Percentiles rank a stretch among this genome's conserved stretches.
Evolutionary conservation across 2,113 vertebrate genomes (phyloP).

Genomic region (Anolis carolinensis): DNA sequence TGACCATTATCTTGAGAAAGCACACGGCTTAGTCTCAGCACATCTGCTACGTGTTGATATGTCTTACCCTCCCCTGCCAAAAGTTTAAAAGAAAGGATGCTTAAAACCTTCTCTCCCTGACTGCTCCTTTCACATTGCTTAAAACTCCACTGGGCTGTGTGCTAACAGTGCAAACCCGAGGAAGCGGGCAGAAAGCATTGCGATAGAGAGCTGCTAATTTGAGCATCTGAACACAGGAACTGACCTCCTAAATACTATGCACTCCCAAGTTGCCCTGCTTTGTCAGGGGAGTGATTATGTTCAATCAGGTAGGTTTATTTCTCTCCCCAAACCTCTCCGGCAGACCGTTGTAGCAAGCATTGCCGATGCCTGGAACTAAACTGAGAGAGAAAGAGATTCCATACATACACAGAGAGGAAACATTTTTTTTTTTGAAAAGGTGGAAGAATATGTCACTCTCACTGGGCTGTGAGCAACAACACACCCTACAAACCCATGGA

Average conservation of each 20-base stretch:
- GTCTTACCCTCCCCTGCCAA: conserved; percentile 55
- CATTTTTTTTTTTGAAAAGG: not conserved
- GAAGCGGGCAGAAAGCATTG: conserved; percentile 62
- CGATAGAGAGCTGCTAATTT: conserved; percentile 62
- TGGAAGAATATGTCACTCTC: not conserved
- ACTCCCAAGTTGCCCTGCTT: conserved; percentile 62
- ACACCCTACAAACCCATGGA: not conserved
- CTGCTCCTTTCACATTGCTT: conserved; percentile 67
- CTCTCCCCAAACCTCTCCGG: not conserved
- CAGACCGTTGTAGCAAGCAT: not conserved
- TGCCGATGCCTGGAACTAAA: not conserved
- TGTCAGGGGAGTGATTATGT: conserved; percentile 42
- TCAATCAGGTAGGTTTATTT: conserved; percentile 13
- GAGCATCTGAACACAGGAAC: conserved; percentile 61
- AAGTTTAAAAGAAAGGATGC: conserved; percentile 70
- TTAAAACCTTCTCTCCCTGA: conserved; percentile 63
- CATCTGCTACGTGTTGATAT: conserved; percentile 73
- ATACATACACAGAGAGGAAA: too few species aligned
- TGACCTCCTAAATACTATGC: conserved; percentile 51
- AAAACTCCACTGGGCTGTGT: conserved; percentile 53
- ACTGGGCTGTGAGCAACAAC: not conserved
- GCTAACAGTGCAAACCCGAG: conserved; percentile 62
- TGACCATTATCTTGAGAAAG: conserved; percentile 75
- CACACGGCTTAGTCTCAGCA: conserved; percentile 77
- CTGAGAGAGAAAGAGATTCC: not conserved